A percentile compares a stretch with the other conserved stretches of the same genome.
phyloP scores from a whole-genome alignment of 2,888 invertebrate species.

The Rotaria sp. region DNA sequence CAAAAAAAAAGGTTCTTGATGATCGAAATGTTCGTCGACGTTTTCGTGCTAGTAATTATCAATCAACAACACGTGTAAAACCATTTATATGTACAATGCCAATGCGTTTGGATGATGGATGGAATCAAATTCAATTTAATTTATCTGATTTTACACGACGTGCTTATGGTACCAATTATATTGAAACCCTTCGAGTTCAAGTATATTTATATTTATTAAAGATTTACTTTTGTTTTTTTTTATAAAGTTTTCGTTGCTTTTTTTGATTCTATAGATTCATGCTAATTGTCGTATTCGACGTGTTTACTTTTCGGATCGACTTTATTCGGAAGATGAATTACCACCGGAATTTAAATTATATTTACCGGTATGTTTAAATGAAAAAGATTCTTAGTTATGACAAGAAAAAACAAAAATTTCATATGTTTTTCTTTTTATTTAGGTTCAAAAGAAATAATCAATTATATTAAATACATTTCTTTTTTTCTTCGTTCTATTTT shows the following conservation, averaged over 20 bases:
- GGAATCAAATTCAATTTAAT: slow-evolving; percentile 89
- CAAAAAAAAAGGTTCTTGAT: slow-evolving; percentile 61
- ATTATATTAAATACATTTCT: not conserved
- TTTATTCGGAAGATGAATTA: slow-evolving; percentile 86
- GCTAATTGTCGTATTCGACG: slow-evolving; percentile 86
- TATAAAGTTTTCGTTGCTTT: not conserved
- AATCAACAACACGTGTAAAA: slow-evolving; percentile 82
- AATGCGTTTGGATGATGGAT: slow-evolving; percentile 83
- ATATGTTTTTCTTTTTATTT: not conserved
- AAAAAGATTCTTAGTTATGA: no score
- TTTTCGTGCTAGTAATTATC: slow-evolving; percentile 88
- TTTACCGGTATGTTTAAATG: slow-evolving; percentile 65
- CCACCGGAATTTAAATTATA: slow-evolving; percentile 91
- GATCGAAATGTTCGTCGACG: slow-evolving; percentile 84
- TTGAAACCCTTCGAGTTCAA: slow-evolving; percentile 77
- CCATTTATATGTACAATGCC: slow-evolving; percentile 98
- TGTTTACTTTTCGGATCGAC: slow-evolving; percentile 82
- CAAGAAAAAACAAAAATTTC: no score
- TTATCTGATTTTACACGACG: slow-evolving; percentile 82
- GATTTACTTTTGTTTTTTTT: not conserved
- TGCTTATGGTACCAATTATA: slow-evolving; percentile 93
- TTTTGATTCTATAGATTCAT: slow-evolving; percentile 67
- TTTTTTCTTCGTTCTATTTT: slow-evolving; percentile 9
- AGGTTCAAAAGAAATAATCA: slow-evolving; percentile 12
- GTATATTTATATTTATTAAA: slow-evolving; percentile 46